Conservation (phyloP, 1,140 invertebrate species). For the Teleogryllus occipitalis region DNA sequence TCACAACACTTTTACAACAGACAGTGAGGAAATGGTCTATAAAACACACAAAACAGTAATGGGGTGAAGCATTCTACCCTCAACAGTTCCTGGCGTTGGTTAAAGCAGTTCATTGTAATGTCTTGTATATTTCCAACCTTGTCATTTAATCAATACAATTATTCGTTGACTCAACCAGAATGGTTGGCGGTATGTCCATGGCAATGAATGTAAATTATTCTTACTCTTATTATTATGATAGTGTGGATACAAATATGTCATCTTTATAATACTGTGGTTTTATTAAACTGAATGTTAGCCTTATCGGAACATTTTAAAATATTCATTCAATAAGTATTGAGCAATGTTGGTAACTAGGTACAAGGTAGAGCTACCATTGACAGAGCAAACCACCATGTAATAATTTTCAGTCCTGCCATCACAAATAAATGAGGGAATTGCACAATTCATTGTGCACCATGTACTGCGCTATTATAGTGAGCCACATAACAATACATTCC, state of each 20-base stretch:
- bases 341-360: neutral
- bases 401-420: neutral
- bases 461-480: neutral
- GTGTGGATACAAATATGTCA: neutral
- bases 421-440: neutral
- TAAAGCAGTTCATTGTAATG: neutral
- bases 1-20: no score
- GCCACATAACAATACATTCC: neutral
- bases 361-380: neutral
- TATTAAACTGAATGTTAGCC: neutral
- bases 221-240: neutral
- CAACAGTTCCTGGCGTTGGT: neutral
- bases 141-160: no score
- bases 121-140: neutral
- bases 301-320: neutral
- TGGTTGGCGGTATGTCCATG: neutral
- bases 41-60: neutral
- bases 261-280: neutral
- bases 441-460: neutral
- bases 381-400: neutral
- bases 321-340: slow-evolving; percentile 1
- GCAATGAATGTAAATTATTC: neutral
- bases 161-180: neutral
- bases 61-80: neutral
- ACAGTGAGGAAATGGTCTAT: neutral